phyloP scores from a whole-genome alignment of 1,140 invertebrate species.

The Calosoma granatense region DNA sequence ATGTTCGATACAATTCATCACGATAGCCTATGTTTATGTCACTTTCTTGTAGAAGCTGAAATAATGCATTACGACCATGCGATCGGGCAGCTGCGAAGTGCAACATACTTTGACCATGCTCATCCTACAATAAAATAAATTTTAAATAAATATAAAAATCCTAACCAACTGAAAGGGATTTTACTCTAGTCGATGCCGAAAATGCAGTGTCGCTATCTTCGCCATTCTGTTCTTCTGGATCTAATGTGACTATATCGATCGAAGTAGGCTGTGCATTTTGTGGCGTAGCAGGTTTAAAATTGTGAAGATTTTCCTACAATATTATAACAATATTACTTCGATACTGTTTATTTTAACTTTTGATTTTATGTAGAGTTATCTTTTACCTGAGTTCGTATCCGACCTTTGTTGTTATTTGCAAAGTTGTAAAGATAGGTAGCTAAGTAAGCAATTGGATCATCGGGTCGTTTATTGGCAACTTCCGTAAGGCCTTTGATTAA shows the following conservation, averaged over 20 bases:
- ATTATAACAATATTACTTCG: neutral
- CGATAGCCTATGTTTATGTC: constrained; percentile 66
- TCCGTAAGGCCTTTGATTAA: constrained; percentile 77
- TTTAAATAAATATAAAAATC: neutral
- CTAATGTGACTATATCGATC: constrained; percentile 37
- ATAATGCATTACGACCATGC: constrained; percentile 63
- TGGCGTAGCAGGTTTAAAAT: neutral
- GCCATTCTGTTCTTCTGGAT: constrained; percentile 16
- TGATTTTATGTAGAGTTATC: no score
- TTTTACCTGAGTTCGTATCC: neutral
- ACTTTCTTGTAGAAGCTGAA: constrained; percentile 65
- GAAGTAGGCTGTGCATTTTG: constrained; percentile 18
- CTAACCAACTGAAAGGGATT: constrained; percentile 12
- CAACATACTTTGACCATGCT: constrained; percentile 79
- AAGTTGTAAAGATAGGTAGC: constrained; percentile 73
- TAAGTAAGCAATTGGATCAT: constrained; percentile 71
- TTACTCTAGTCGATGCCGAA: neutral
- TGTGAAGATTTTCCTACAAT: neutral
- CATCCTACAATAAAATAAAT: constrained; percentile 53
- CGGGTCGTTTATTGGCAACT: constrained; percentile 67
- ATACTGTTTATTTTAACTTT: no score
- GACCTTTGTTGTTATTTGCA: constrained; percentile 40
- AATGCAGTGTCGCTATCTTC: constrained; percentile 1
- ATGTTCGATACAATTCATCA: constrained; percentile 74
- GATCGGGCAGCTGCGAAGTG: constrained; percentile 74